Evolutionary conservation across 2,888 invertebrate genomes (phyloP).

Genomic region (Coelinius sp.): DNA sequence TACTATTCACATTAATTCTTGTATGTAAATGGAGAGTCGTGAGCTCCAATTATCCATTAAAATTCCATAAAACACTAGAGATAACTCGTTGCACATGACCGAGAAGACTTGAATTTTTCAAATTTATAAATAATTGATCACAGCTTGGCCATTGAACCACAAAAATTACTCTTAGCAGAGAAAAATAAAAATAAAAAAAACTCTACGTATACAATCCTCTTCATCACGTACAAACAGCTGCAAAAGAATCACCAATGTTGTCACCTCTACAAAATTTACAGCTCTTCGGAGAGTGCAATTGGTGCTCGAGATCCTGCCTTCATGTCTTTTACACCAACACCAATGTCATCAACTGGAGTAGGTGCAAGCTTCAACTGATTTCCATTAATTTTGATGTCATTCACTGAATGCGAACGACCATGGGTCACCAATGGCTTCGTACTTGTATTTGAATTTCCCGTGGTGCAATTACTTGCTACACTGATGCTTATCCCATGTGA

Average conservation of each 20-base stretch:
- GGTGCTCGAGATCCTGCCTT: constrained; percentile 66
- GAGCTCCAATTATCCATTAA: neutral
- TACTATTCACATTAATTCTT: neutral
- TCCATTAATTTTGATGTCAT: constrained; percentile 83
- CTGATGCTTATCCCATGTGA: constrained; percentile 41
- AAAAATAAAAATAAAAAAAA: neutral
- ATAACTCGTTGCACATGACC: constrained; percentile 37
- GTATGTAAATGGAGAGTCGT: neutral
- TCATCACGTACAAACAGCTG: neutral
- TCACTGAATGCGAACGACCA: constrained; percentile 80
- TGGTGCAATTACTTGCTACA: constrained; percentile 41
- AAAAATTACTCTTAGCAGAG: neutral
- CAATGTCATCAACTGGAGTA: constrained; percentile 77
- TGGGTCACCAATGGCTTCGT: constrained; percentile 75
- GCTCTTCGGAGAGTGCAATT: constrained; percentile 66
- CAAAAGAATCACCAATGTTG: neutral
- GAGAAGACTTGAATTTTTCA: constrained; percentile 15
- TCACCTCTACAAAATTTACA: constrained; percentile 49
- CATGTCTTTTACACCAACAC: constrained; percentile 69
- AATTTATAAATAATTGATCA: constrained; percentile 37
- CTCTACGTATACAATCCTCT: neutral
- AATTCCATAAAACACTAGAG: constrained; percentile 25
- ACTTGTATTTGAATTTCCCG: constrained; percentile 52
- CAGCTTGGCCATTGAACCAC: constrained; percentile 32
- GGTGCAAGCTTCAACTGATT: constrained; percentile 81